These are phyloP conservation scores for Paratilapia polleni DNA, from an alignment of 2,113 vertebrate species.

Conservation along the genomic window DNA sequence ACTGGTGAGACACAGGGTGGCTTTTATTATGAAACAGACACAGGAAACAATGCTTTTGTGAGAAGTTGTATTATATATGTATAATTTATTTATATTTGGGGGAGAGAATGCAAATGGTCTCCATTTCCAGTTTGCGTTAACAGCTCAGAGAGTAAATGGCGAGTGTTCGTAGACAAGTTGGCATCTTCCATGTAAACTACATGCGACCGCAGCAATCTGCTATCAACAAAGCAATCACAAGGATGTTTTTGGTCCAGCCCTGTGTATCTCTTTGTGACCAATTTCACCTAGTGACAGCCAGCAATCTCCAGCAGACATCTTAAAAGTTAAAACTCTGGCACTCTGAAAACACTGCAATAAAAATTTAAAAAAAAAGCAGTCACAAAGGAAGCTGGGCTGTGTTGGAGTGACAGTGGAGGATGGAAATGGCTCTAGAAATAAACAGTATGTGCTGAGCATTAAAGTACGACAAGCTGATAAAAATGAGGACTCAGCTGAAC, in stretches of 20 bases:
- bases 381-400: not conserved
- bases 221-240: too few species aligned
- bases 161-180: accelerated
- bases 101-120: not conserved
- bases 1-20: not conserved
- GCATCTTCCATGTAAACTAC: not conserved
- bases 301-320: not conserved
- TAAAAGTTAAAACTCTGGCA: not conserved
- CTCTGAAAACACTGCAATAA: not conserved
- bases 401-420: not conserved
- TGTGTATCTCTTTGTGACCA: too few species aligned
- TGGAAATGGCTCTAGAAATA: not conserved
- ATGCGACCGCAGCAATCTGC: accelerated
- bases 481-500: slow-evolving; percentile 41
- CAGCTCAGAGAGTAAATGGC: not conserved
- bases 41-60: not conserved
- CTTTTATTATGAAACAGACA: not conserved
- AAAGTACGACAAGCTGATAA: slow-evolving; percentile 22
- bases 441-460: slow-evolving; percentile 20
- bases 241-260: too few species aligned
- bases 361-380: not conserved
- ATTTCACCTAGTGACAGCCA: too few species aligned
- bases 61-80: too few species aligned
- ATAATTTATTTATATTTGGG: not conserved
- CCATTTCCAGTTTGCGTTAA: accelerated